Conservation (phyloP, 2,113 vertebrate species). For the Dryoscopus gambensis region DNA sequence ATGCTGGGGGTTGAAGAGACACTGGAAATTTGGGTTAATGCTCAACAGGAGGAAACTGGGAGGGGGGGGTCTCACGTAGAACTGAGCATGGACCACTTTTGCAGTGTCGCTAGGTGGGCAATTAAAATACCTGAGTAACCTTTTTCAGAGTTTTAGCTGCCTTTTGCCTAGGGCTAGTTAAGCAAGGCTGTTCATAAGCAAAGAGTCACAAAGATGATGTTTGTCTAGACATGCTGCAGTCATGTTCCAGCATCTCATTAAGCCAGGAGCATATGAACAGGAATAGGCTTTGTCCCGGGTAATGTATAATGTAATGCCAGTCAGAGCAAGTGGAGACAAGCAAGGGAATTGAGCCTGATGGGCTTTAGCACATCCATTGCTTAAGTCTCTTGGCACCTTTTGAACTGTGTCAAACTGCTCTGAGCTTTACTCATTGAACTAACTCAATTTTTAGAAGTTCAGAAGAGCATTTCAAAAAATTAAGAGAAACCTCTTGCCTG, state of each 20-base stretch:
- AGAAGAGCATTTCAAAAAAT: neutral
- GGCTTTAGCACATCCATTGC: neutral
- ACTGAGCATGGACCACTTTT: neutral
- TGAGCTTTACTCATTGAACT: neutral
- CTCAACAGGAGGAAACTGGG: neutral
- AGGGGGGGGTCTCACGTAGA: accelerated
- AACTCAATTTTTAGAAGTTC: neutral
- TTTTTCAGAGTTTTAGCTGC: neutral
- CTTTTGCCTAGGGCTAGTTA: neutral
- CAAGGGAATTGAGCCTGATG: neutral
- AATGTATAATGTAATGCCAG: neutral
- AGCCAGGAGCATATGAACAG: neutral
- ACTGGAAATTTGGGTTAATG: neutral
- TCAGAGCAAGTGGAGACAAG: slow-evolving; percentile 16
- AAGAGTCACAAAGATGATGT: neutral
- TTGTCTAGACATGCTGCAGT: neutral
- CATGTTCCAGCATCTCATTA: neutral
- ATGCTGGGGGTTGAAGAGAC: neutral
- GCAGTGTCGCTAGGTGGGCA: neutral
- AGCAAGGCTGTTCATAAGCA: neutral
- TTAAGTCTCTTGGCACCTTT: neutral
- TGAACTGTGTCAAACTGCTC: neutral
- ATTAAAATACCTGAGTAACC: neutral
- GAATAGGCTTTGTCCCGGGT: neutral
- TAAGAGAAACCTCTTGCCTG: neutral